Conservation (phyloP, 2,888 invertebrate species). For the Marasmarcha lunaedactyla region DNA sequence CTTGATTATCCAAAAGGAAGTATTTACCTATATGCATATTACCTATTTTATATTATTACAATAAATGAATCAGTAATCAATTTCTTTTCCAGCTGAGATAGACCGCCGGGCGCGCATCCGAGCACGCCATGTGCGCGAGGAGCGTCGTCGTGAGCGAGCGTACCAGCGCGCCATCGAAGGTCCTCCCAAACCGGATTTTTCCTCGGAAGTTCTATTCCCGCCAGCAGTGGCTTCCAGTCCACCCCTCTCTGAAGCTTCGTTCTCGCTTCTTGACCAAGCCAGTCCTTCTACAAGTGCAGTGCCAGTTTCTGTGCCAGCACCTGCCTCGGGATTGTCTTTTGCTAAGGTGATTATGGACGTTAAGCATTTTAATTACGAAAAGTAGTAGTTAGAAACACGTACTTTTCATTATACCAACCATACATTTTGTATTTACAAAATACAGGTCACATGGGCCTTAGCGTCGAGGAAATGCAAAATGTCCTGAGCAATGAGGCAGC, state of each 20-base stretch:
- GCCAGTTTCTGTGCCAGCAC: constrained; percentile 1
- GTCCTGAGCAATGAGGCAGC: no score
- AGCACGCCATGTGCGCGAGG: constrained; percentile 79
- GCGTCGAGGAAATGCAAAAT: no score
- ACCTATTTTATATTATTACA: no score
- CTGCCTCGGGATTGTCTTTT: constrained; percentile 44
- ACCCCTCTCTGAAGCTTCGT: constrained; percentile 18
- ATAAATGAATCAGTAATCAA: no score
- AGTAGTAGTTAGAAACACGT: no score
- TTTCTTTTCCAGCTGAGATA: constrained; percentile 73
- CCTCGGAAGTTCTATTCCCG: constrained; percentile 54
- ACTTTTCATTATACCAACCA: no score
- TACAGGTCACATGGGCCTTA: no score
- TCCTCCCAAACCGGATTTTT: constrained; percentile 74
- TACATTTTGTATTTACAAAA: no score
- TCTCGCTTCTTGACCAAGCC: constrained; percentile 1
- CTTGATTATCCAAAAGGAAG: no score
- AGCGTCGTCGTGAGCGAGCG: constrained; percentile 82
- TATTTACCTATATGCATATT: no score
- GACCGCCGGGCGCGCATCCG: constrained; percentile 77
- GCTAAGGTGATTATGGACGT: constrained; percentile 43
- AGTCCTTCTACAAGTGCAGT: neutral
- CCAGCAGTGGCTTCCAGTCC: constrained; percentile 30
- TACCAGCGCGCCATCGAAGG: constrained; percentile 79
- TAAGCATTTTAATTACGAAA: no score